A percentile compares a stretch with the other conserved stretches of the same genome.
Conservation (phyloP, 2,113 vertebrate genomes). For the Herpetotheres cachinnans region DNA sequence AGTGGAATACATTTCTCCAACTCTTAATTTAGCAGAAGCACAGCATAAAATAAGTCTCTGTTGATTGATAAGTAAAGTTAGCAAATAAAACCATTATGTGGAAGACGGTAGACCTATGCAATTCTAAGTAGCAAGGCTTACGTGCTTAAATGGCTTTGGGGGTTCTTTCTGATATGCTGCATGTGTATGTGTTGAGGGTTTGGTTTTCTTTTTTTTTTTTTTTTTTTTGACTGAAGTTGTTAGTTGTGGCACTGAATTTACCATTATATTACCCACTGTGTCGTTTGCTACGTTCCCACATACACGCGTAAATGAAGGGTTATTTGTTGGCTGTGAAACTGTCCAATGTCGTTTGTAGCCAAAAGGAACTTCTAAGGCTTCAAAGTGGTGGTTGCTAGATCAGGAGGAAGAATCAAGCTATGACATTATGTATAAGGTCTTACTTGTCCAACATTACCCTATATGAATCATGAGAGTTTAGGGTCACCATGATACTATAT, state of each 20-base stretch:
- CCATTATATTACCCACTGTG: neutral
- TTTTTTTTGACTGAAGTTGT: neutral
- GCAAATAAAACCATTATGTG: neutral
- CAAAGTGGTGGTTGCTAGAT: neutral
- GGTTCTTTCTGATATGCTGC: neutral
- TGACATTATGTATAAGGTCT: rapidly evolving
- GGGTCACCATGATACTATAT: neutral
- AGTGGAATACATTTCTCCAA: neutral
- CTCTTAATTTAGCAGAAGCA: neutral
- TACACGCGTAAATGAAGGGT: neutral
- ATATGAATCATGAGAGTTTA: neutral
- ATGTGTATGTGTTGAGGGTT: neutral
- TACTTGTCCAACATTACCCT: neutral
- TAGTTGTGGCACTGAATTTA: neutral
- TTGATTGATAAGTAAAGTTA: neutral
- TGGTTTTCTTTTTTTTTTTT: neutral
- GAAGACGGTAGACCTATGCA: neutral
- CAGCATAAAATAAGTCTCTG: neutral
- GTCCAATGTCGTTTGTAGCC: neutral
- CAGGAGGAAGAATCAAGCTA: neutral
- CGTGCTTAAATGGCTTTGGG: neutral
- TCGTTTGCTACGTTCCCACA: neutral
- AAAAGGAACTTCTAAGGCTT: neutral
- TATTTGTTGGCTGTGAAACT: neutral
- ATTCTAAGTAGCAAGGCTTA: neutral